These are phyloP conservation scores for Heliothis peltigera DNA, from an alignment of 2,888 invertebrate species.

Conservation along the genomic window DNA sequence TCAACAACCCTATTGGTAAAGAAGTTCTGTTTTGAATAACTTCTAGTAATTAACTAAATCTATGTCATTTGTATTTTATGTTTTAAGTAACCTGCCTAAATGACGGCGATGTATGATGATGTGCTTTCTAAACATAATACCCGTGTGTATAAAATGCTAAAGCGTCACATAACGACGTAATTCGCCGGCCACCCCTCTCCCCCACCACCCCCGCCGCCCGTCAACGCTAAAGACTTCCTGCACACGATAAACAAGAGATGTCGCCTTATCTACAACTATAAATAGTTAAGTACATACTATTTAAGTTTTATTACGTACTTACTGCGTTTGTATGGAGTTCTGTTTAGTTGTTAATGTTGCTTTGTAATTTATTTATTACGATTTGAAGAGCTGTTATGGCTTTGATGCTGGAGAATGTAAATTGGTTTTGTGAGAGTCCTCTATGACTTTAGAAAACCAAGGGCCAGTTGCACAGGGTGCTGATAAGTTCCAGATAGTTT, in stretches of 20 bases:
- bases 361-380: constrained; percentile 24
- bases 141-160: constrained; percentile 65
- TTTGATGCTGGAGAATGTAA: neutral
- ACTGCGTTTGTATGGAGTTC: constrained; percentile 33
- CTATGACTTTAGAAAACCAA: too few species aligned
- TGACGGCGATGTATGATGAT: neutral
- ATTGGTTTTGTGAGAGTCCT: neutral
- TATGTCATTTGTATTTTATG: too few species aligned
- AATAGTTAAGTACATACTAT: constrained; percentile 71
- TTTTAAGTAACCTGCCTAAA: too few species aligned
- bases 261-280: constrained; percentile 81
- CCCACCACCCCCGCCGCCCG: constrained; percentile 50
- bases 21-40: too few species aligned
- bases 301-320: constrained; percentile 57
- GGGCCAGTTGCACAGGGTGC: too few species aligned
- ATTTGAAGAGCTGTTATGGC: neutral
- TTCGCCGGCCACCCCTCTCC: constrained; percentile 71
- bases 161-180: constrained; percentile 77
- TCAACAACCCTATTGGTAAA: too few species aligned
- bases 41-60: too few species aligned
- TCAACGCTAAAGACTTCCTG: constrained; percentile 84
- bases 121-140: neutral
- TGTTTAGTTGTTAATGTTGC: constrained; percentile 34
- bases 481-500: too few species aligned
- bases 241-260: constrained; percentile 81